Conservation (phyloP, 1,140 invertebrate genomes). For the Amphibalanus amphitrite region DNA sequence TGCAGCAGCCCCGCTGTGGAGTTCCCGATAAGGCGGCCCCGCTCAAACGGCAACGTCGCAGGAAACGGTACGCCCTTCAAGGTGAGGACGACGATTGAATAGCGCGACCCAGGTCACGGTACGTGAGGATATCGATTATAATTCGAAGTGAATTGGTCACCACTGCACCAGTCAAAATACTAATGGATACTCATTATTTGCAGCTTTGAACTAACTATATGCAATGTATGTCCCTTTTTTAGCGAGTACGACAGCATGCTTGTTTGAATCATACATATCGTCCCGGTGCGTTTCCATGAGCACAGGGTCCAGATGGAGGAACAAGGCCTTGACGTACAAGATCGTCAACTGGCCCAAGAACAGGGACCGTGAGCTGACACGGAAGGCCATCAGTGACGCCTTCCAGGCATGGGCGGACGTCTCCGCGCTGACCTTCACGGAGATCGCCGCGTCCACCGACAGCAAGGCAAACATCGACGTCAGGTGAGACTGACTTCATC, state of each 20-base stretch:
- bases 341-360: constrained; percentile 66
- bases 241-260: too few relatives aligned
- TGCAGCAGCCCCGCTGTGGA: constrained; percentile 56
- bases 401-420: constrained; percentile 56
- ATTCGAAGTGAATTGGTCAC: too few relatives aligned
- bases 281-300: too few relatives aligned
- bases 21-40: constrained; percentile 67
- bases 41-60: constrained; percentile 46
- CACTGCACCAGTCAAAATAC: too few relatives aligned
- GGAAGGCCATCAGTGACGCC: constrained; percentile 1
- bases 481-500: constrained; percentile 24
- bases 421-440: constrained; percentile 64
- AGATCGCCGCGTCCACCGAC: constrained; percentile 14
- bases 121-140: too few relatives aligned
- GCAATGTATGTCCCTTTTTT: too few relatives aligned
- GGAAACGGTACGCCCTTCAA: constrained; percentile 64
- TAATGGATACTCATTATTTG: too few relatives aligned
- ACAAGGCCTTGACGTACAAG: constrained; percentile 71
- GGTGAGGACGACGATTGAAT: constrained; percentile 30
- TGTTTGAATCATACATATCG: too few relatives aligned
- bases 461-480: too few relatives aligned
- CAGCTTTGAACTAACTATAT: too few relatives aligned
- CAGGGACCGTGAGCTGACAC: too few relatives aligned
- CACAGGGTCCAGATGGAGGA: constrained; percentile 74
- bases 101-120: too few relatives aligned